Evolutionary conservation across 2,113 vertebrate species (phyloP).

Genomic region (Glaucomys volans): DNA sequence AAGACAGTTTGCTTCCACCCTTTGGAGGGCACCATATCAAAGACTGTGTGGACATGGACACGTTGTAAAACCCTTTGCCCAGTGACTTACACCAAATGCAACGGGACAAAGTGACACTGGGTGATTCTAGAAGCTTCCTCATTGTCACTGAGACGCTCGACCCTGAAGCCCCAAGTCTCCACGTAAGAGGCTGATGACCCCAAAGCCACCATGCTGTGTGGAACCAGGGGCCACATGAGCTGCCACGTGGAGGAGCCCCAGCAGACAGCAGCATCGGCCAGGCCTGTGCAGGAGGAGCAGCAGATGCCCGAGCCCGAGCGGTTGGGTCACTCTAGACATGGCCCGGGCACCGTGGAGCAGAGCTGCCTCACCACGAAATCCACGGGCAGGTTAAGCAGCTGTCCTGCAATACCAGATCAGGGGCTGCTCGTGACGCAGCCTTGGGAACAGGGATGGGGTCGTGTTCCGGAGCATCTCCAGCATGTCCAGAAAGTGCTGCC

Average conservation of each 20-base stretch:
- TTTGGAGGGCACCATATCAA: not conserved
- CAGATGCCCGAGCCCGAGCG: no score
- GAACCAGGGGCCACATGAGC: not conserved
- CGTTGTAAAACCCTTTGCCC: not conserved
- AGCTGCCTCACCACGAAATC: not conserved
- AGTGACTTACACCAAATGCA: not conserved
- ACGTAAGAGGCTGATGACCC: not conserved
- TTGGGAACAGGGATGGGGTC: not conserved
- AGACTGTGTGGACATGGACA: not conserved
- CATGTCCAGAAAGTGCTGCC: no score
- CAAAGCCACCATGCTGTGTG: not conserved
- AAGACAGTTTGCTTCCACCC: not conserved
- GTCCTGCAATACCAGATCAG: not conserved
- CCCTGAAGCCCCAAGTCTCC: not conserved
- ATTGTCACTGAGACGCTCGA: not conserved
- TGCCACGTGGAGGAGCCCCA: not conserved
- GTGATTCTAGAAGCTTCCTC: not conserved
- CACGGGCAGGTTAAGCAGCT: not conserved
- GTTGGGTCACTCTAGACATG: no score
- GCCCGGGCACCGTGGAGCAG: not conserved
- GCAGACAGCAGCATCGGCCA: rapidly evolving
- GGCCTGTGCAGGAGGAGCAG: not conserved
- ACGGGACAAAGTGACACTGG: rapidly evolving
- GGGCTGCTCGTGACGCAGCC: not conserved
- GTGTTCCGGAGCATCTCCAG: not conserved